Percentiles rank a stretch among this genome's conserved stretches.
These are phyloP conservation scores for Rhabdomys dilectus DNA, from an alignment of 2,113 vertebrate species.

Conservation along the genomic window DNA sequence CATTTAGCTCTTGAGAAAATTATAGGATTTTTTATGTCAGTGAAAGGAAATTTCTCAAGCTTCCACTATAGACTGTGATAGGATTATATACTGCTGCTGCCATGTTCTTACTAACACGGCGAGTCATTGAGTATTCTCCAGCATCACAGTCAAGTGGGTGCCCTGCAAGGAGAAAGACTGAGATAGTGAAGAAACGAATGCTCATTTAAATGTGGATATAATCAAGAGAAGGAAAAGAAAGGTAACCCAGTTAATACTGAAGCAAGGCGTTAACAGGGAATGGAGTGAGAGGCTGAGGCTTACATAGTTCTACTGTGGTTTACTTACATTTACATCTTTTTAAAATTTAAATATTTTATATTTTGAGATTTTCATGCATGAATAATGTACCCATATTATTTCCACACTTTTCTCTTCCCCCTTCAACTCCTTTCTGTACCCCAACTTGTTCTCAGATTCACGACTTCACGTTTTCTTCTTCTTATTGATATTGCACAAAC, in stretches of 20 bases:
- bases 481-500: background rate
- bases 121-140: background rate
- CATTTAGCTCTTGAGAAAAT: conserved; percentile 64
- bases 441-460: background rate
- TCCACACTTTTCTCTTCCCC: background rate
- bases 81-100: background rate
- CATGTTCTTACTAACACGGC: background rate
- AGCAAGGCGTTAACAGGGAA: background rate
- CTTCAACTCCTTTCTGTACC: background rate
- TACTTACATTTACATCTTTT: background rate
- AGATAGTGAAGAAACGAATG: background rate
- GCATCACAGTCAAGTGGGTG: background rate
- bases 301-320: background rate
- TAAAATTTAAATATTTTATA: background rate
- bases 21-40: conserved; percentile 50
- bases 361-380: background rate
- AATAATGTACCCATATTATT: background rate
- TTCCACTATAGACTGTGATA: background rate
- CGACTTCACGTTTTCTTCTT: background rate
- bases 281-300: background rate
- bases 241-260: background rate
- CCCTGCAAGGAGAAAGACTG: background rate
- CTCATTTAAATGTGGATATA: background rate
- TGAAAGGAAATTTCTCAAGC: conserved; percentile 40
- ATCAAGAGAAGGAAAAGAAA: background rate